Base-by-base conservation (phyloP, 2,888 invertebrate genomes). In the Drosophila neotestacea region DNA sequence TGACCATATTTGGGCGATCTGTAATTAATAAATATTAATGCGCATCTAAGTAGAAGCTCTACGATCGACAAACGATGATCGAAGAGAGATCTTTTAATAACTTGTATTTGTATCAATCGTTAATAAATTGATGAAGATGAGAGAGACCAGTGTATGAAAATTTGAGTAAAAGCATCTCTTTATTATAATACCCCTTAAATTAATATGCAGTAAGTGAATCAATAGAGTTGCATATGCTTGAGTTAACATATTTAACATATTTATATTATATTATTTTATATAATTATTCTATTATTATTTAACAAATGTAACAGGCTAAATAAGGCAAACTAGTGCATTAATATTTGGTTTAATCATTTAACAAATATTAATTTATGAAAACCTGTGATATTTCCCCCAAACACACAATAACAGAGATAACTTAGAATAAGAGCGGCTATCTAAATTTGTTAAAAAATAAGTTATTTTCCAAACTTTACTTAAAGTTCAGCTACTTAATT, bases 1-100 rank as follows among this genome's bases (percentile, higher is more conserved):
- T 65, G 52, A 27, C 77, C 77, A 80, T 76, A 72, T 73, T 64
- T 50, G 48, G 39, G 16, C 32, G 11, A 16, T 41, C 34, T 51
- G 60, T 60, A 70, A 73, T 79, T 77, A 70, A 75, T 75, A 72
- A 22, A 3, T 22, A 22, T 16, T 41, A 41, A 68, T 65, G 63
- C 60, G 67, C 70, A 79, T 65, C 65, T 22, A 46, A 27, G 39
- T 38, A 46, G 10, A 58, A 58, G 28, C 9, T 55, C 22, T 22
- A n/a, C 7, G 36, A 27, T 51, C 50, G 27, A 6, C 39, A 44
- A 62, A 42, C 48, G 22, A 50, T 28, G 22, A 54, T 62, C 52
- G 27, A 5, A 55, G 41, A 64, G 55, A 71, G 52, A 76, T 62
- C 28, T 48, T 51, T 71, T 67, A 46, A 61, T 64, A 22, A 22